These are phyloP conservation scores for Sturnira hondurensis DNA, from an alignment of 2,113 vertebrate species.

Conservation along the genomic window DNA sequence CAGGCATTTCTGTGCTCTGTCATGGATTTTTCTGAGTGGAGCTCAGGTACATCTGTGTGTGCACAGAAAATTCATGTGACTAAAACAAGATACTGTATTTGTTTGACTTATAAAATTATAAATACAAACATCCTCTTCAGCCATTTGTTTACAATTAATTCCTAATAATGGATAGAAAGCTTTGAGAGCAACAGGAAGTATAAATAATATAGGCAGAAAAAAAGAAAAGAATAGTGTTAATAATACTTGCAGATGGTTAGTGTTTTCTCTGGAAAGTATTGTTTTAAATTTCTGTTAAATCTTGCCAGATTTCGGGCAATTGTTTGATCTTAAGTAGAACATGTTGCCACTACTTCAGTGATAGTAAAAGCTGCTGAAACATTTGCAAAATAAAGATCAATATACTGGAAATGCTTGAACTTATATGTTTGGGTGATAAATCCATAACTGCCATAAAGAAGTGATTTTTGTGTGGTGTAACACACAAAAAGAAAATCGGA, in stretches of 20 bases:
- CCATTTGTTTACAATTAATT: constrained; percentile 82
- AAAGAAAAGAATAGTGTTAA: constrained; percentile 75
- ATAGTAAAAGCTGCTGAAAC: constrained; percentile 78
- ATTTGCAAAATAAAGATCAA: constrained; percentile 77
- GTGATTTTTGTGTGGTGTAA: constrained; percentile 2
- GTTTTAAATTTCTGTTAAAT: constrained; percentile 84
- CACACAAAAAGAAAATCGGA: neutral
- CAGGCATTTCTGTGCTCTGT: neutral
- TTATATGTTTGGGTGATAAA: constrained; percentile 76
- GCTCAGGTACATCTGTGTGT: constrained; percentile 20
- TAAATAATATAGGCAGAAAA: constrained; percentile 75
- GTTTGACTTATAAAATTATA: constrained; percentile 1
- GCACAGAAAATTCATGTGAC: constrained; percentile 27
- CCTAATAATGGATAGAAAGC: constrained; percentile 76
- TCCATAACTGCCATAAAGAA: constrained; percentile 35
- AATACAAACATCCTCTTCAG: constrained; percentile 61
- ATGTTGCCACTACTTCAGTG: constrained; percentile 72
- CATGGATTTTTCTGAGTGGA: neutral
- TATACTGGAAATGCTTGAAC: constrained; percentile 73
- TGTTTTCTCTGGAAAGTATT: constrained; percentile 79
- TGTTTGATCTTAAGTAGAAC: constrained; percentile 83
- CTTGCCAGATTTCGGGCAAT: constrained; percentile 81
- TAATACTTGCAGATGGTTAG: constrained; percentile 83
- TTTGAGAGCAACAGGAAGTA: constrained; percentile 72
- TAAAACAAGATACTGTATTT: constrained; percentile 40